Conservation (phyloP, 2,888 invertebrate genomes). For the Halictus quadricinctus region DNA sequence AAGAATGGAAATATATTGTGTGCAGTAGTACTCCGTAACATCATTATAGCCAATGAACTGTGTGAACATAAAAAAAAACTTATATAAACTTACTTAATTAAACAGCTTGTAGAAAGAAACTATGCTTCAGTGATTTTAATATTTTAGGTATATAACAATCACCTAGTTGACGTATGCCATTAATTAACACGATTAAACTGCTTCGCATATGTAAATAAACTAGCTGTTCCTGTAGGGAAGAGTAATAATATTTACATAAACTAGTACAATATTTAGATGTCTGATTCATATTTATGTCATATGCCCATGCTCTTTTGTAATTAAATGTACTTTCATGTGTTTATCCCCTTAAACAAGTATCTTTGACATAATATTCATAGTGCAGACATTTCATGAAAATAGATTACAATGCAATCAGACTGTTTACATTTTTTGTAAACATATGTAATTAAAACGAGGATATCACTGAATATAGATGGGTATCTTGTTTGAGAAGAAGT, state of each 20-base stretch:
- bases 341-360: constrained; percentile 27
- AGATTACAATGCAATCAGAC: constrained; percentile 19
- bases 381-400: constrained; percentile 14
- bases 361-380: constrained; percentile 30
- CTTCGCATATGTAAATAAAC: constrained; percentile 36
- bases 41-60: not conserved
- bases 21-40: not conserved
- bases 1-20: not conserved
- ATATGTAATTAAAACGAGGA: constrained; percentile 23
- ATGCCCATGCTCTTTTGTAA: not conserved
- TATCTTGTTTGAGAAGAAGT: constrained; percentile 40
- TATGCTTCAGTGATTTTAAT: constrained; percentile 36
- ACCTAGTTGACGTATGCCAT: constrained; percentile 36
- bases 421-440: constrained; percentile 12
- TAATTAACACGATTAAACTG: constrained; percentile 58
- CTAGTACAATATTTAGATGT: constrained; percentile 12
- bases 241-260: constrained; percentile 11
- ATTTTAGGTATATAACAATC: constrained; percentile 32
- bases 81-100: constrained; percentile 37
- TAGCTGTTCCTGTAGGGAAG: constrained; percentile 24
- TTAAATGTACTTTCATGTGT: constrained; percentile 17
- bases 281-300: not conserved
- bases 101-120: constrained; percentile 24
- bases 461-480: constrained; percentile 29
- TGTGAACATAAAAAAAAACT: constrained; percentile 37